These are phyloP conservation scores for Myiothlypis chrysogaster DNA, from an alignment of 2,797 vertebrate genomes.

Conservation along the genomic window DNA sequence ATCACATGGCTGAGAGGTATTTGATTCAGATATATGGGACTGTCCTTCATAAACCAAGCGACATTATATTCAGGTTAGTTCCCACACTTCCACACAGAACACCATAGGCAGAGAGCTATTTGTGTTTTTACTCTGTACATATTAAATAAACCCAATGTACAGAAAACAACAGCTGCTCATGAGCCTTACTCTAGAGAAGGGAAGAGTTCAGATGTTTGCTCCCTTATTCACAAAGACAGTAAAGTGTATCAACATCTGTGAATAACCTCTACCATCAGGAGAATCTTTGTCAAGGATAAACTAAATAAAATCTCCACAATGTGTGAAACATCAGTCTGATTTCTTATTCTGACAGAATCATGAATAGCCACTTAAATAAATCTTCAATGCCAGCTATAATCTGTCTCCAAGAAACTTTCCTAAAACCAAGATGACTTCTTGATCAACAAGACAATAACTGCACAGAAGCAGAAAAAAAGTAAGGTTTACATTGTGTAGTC, in stretches of 20 bases:
- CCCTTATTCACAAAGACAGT: constrained; percentile 63
- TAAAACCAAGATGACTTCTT: background rate
- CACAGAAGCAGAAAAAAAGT: background rate
- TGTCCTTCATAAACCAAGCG: background rate
- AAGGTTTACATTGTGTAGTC: background rate
- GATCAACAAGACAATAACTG: background rate
- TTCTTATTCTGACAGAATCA: constrained; percentile 69
- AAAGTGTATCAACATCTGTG: constrained; percentile 55
- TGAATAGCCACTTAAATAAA: constrained; percentile 67
- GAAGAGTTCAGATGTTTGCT: constrained; percentile 63
- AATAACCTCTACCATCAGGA: constrained; percentile 50
- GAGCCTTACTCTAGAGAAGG: constrained; percentile 33
- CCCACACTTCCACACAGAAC: background rate
- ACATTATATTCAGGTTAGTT: background rate
- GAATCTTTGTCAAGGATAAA: constrained; percentile 62
- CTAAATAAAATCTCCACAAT: constrained; percentile 70
- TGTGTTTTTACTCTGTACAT: constrained; percentile 27
- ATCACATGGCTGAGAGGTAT: background rate
- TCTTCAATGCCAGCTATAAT: constrained; percentile 59
- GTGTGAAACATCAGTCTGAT: constrained; percentile 58
- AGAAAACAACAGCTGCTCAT: constrained; percentile 42
- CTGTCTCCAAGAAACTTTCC: background rate
- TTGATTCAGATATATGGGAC: background rate
- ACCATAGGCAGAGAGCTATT: background rate
- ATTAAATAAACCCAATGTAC: constrained; percentile 28